Percentiles rank a stretch among this genome's conserved stretches.
Evolutionary conservation across 2,113 vertebrate species (phyloP).

Genomic region (Daphoenositta chrysoptera): DNA sequence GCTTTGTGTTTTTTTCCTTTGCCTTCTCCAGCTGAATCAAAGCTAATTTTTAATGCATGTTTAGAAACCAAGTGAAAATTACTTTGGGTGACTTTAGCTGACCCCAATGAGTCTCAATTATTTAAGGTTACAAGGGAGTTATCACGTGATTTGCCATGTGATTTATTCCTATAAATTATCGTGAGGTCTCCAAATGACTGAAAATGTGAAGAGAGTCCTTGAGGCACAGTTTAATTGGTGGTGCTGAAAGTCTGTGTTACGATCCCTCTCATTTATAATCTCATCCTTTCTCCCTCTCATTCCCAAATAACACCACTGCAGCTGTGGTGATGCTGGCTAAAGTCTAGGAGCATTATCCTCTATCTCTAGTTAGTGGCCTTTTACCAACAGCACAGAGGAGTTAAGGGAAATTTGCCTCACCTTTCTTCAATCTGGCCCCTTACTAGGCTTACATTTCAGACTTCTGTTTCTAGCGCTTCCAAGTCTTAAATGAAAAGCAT

Average conservation of each 20-base stretch:
- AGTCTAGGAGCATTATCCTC: not conserved
- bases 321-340: not conserved
- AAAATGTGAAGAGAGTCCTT: not conserved
- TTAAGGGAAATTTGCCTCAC: not conserved
- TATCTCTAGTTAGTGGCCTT: not conserved
- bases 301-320: not conserved
- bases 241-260: not conserved
- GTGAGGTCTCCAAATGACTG: not conserved
- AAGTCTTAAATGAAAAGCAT: not conserved
- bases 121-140: not conserved
- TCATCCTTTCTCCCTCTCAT: not conserved
- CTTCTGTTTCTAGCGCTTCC: not conserved
- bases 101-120: not conserved
- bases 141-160: not conserved
- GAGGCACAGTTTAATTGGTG: constrained; percentile 4
- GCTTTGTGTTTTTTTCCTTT: not conserved
- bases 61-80: constrained; percentile 1
- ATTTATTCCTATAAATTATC: not conserved
- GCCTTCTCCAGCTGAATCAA: not conserved
- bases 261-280: not conserved
- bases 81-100: constrained; percentile 1
- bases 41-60: not conserved
- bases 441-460: not conserved
- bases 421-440: not conserved
- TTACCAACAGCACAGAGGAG: not conserved